Base-by-base conservation (phyloP, 2,113 vertebrate species). In the Chaetodon auriga region DNA sequence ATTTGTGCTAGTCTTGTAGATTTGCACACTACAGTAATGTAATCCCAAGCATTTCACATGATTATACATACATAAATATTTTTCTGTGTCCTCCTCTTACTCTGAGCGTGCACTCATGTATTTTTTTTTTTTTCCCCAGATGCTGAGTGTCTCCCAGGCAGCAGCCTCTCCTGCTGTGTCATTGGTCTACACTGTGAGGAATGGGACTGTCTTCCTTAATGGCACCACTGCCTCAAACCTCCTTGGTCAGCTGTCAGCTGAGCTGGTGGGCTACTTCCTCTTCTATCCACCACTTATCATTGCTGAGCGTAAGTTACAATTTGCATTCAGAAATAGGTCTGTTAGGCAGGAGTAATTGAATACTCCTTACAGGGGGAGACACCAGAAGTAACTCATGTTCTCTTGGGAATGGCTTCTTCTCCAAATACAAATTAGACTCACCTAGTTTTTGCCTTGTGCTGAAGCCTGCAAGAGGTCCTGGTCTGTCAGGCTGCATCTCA, bases 181-280 rank as follows among this genome's bases (percentile, higher is more conserved):
- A 49, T 71, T 99, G 93, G 96, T 98, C 91, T 99, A 99, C 6
- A 93, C 96, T 78, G 97, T 99, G 91, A 95, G 86, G 91, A 99
- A 99, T 83, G 95, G 96, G 87, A 97, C 96, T 82, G 89, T 91
- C 48, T 92, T 95, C 77, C 95, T 99, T 85, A 99, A 99, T 15
- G 98, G 98, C 82, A 99, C 97, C 0, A 85, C 93, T 57, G 96
- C 98, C 93, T 98, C 97, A 95, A 97, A 96, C 92, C 96, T 99
- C 60, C 97, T 99, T 68, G 96, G 97, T 92, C 97, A 96, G 90
- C 96, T 99, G 87, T 98, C 97, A 0, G 98, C 97, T n/a, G 97
- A 99, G 92, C 94, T 99, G 89, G 97, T 99, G 88, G 98, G 98
- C 76, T 99, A 99, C 95, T 99, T 99, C 95, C 97, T 99, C 82